A percentile compares a stretch with the other conserved stretches of the same genome.
Evolutionary conservation across 2,797 vertebrate species (phyloP).

Genomic region (Choloepus didactylus): DNA sequence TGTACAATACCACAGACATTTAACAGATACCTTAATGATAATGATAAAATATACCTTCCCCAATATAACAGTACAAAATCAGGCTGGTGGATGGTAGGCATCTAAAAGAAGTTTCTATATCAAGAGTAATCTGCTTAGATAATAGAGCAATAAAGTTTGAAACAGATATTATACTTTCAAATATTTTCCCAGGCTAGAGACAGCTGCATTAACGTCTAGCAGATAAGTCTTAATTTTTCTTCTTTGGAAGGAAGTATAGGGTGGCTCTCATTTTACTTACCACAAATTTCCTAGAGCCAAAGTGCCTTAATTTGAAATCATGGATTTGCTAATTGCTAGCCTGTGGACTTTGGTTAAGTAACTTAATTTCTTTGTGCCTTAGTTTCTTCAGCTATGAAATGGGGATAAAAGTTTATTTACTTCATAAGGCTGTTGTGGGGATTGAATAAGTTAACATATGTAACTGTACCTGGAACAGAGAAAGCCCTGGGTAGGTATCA

Average conservation of each 20-base stretch:
- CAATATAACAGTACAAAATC: not conserved
- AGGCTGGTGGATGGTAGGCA: not conserved
- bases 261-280: not conserved
- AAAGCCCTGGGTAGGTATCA: not conserved
- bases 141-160: slow-evolving; percentile 12
- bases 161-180: not conserved
- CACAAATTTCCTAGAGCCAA: not conserved
- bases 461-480: not conserved
- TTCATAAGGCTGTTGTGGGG: not conserved
- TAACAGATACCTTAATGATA: slow-evolving; percentile 22
- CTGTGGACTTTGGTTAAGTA: slow-evolving; percentile 10
- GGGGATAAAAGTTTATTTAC: not conserved
- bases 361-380: slow-evolving; percentile 17
- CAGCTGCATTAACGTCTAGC: not conserved
- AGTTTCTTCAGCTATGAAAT: slow-evolving; percentile 17
- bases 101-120: slow-evolving; percentile 14
- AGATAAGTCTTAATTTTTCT: not conserved
- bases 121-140: slow-evolving; percentile 29
- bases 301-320: slow-evolving; percentile 53
- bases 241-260: slow-evolving; percentile 13
- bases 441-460: slow-evolving; percentile 23
- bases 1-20: not conserved
- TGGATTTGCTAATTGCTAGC: not conserved
- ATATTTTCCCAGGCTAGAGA: not conserved
- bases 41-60: slow-evolving; percentile 4